These are phyloP conservation scores for Amphiura filiformis DNA, from an alignment of 35 echinoderm and acorn worm species.

Conservation along the genomic window DNA sequence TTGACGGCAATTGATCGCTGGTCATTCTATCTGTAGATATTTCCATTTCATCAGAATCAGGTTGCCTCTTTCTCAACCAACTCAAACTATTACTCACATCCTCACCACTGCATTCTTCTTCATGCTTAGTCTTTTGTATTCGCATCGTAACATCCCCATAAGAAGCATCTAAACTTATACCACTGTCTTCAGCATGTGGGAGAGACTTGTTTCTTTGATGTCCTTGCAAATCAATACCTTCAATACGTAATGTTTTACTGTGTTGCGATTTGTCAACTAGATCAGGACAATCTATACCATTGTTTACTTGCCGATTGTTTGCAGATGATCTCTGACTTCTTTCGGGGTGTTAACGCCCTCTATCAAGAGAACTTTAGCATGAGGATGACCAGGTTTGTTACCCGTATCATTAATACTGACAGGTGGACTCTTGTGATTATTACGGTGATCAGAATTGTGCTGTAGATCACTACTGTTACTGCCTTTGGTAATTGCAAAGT, in stretches of 20 bases:
- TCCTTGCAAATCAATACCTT: too few relatives aligned
- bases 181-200: neutral
- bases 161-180: neutral
- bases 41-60: neutral
- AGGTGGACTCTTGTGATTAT: too few relatives aligned
- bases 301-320: too few relatives aligned
- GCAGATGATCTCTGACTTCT: too few relatives aligned
- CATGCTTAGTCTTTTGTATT: neutral
- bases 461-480: neutral
- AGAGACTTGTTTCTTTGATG: too few relatives aligned
- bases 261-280: too few relatives aligned
- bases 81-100: neutral
- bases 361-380: too few relatives aligned
- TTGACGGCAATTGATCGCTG: neutral
- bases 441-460: neutral
- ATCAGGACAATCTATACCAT: too few relatives aligned
- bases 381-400: too few relatives aligned
- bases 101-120: neutral
- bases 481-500: neutral
- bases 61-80: neutral
- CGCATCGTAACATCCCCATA: neutral
- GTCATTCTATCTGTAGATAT: neutral
- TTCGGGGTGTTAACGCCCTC: too few relatives aligned
- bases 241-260: too few relatives aligned
- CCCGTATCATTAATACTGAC: too few relatives aligned